Conservation (phyloP, 2,113 vertebrate species). For the Pungitius pungitius region DNA sequence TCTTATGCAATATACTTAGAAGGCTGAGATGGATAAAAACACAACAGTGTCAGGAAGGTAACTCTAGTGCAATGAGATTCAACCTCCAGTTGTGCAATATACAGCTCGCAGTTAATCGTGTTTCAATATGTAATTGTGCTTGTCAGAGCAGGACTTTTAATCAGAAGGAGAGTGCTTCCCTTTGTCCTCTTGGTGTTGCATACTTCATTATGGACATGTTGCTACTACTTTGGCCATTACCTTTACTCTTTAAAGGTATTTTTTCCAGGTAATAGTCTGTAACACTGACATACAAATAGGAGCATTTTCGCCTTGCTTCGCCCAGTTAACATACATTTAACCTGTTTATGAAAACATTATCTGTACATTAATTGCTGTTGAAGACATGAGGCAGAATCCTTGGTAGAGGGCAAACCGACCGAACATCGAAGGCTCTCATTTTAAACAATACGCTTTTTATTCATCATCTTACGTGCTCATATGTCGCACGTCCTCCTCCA, state of each 20-base stretch:
- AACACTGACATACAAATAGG: background rate
- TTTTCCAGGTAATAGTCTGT: background rate
- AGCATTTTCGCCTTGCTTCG: background rate
- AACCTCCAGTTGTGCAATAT: conserved; percentile 61
- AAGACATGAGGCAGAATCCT: background rate
- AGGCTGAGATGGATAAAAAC: conserved; percentile 42
- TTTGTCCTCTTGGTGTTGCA: background rate
- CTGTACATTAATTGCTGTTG: background rate
- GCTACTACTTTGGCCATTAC: background rate
- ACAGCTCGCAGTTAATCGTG: conserved; percentile 23
- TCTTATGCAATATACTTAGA: conserved; percentile 49
- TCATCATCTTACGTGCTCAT: background rate
- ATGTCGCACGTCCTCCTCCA: background rate
- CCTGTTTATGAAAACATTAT: background rate
- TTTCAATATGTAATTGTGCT: conserved; percentile 28
- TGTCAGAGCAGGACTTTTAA: conserved; percentile 35
- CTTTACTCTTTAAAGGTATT: background rate
- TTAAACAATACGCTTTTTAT: background rate
- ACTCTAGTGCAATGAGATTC: conserved; percentile 53
- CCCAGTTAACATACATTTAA: background rate
- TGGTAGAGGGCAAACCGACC: background rate
- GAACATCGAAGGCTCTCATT: background rate
- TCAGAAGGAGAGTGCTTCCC: background rate
- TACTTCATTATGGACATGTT: background rate
- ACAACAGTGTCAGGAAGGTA: conserved; percentile 46